Evolutionary conservation across 2,113 vertebrate species (phyloP).

Genomic region (Callipepla californica): DNA sequence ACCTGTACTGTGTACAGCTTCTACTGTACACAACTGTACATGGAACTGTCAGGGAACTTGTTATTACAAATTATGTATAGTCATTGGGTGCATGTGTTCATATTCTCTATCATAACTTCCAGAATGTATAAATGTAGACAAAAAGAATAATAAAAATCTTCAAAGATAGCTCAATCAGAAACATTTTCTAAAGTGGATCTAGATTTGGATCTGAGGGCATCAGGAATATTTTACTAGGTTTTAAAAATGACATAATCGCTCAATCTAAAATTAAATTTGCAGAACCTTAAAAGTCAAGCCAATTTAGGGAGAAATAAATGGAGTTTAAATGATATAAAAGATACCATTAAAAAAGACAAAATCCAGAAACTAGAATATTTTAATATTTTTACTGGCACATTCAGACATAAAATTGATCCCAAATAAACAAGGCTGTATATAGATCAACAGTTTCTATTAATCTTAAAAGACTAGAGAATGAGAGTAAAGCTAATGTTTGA

Average conservation of each 20-base stretch:
- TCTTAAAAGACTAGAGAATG: neutral
- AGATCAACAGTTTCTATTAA: neutral
- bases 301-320: neutral
- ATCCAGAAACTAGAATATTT: neutral
- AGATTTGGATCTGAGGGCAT: neutral
- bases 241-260: neutral
- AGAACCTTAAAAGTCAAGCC: neutral
- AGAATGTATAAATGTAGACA: neutral
- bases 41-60: neutral
- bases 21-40: neutral
- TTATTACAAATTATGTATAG: neutral
- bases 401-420: neutral
- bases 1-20: neutral
- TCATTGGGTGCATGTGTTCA: neutral
- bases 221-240: neutral
- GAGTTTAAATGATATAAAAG: neutral
- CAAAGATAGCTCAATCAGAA: neutral
- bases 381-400: neutral
- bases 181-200: neutral
- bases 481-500: neutral
- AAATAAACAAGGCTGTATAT: neutral
- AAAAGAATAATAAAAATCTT: neutral
- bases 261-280: neutral
- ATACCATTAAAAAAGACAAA: neutral
- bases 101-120: neutral